phyloP scores from a whole-genome alignment of 2,797 vertebrate species.

The Ptychadena robeensis region DNA sequence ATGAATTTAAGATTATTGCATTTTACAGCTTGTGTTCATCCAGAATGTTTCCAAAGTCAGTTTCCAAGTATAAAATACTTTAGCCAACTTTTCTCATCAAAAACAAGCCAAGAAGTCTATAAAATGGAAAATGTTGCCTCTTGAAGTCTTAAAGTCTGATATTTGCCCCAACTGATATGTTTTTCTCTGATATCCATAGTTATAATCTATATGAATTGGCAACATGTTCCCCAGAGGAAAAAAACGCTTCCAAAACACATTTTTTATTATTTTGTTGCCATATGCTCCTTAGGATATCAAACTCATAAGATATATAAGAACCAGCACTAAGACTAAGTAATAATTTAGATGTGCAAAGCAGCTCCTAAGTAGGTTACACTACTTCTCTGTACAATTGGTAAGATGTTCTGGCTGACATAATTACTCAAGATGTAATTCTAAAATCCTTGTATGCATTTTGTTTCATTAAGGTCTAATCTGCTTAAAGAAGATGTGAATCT shows the following conservation, averaged over 20 bases:
- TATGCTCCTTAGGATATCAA: not conserved
- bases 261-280: not conserved
- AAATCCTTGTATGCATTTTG: not conserved
- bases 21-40: not conserved
- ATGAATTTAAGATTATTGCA: too few species aligned
- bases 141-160: not conserved
- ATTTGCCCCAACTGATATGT: not conserved
- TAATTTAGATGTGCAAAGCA: not conserved
- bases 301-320: not conserved
- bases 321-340: not conserved
- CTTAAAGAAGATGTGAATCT: slow-evolving; percentile 2
- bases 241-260: not conserved
- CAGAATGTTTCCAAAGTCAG: not conserved
- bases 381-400: not conserved
- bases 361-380: not conserved
- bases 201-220: not conserved
- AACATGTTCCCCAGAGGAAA: not conserved
- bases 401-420: not conserved
- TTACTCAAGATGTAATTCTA: slow-evolving; percentile 6
- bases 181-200: not conserved
- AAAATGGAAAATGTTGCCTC: not conserved
- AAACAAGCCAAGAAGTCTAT: not conserved
- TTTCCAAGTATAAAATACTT: not conserved
- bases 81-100: not conserved
- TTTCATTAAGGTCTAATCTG: slow-evolving; percentile 2